Conservation (phyloP, 2,113 vertebrate genomes). For the Choloepus hoffmanni region DNA sequence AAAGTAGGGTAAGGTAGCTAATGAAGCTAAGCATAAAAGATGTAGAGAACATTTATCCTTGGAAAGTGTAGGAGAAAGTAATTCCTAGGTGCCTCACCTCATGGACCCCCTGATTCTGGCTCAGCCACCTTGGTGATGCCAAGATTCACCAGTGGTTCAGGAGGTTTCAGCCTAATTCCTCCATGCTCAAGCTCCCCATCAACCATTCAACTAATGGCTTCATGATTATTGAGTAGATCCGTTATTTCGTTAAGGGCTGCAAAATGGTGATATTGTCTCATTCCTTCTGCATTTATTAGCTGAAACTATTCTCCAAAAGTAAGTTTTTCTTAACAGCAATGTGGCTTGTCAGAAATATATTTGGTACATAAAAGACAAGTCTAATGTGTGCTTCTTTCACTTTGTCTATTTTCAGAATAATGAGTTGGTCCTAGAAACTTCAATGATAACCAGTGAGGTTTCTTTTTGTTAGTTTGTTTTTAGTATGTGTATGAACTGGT, state of each 20-base stretch:
- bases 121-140: background rate
- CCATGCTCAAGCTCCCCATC: background rate
- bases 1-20: background rate
- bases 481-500: background rate
- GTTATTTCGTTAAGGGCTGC: background rate
- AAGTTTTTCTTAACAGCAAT: background rate
- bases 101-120: background rate
- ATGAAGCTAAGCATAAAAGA: background rate
- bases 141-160: background rate
- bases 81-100: background rate
- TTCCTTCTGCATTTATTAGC: background rate
- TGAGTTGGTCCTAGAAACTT: background rate
- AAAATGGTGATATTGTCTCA: background rate
- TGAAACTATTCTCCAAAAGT: conserved; percentile 20
- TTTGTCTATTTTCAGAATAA: conserved; percentile 27
- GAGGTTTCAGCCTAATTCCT: background rate
- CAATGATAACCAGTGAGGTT: background rate
- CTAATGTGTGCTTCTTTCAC: background rate
- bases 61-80: background rate
- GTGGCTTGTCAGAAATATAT: background rate
- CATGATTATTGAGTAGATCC: background rate
- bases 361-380: background rate
- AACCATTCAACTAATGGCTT: conserved; percentile 10
- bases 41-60: background rate
- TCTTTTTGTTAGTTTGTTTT: background rate